Percentiles rank a stretch among this genome's conserved stretches.
Conservation (phyloP, 2,113 vertebrate genomes). For the Trematocara marginatum region DNA sequence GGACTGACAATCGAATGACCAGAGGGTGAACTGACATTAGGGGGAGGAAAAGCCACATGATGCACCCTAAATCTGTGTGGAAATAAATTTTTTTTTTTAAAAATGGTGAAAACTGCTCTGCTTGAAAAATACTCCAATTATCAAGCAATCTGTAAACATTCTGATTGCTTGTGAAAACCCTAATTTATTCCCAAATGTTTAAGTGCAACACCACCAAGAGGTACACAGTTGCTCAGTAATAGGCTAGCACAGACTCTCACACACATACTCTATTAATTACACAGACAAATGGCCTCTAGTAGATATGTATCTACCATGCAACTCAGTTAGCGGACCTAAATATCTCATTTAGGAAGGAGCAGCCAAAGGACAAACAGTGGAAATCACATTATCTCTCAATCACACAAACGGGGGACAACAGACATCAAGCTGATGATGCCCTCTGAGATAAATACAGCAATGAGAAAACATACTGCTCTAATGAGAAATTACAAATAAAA, state of each 20-base stretch:
- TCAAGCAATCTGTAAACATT: not conserved
- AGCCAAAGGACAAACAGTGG: slow-evolving; percentile 47
- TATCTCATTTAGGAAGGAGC: slow-evolving; percentile 46
- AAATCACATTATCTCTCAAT: slow-evolving; percentile 63
- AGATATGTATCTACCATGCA: slow-evolving; percentile 48
- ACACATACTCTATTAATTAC: slow-evolving; percentile 40
- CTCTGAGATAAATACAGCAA: slow-evolving; percentile 24
- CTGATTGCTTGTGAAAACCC: not conserved
- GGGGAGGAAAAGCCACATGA: not conserved
- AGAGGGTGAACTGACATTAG: slow-evolving; percentile 14
- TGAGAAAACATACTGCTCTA: slow-evolving; percentile 5
- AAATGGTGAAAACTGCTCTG: not conserved
- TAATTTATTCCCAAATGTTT: not conserved
- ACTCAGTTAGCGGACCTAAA: slow-evolving; percentile 47
- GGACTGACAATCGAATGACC: slow-evolving; percentile 36
- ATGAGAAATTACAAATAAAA: slow-evolving; percentile 23
- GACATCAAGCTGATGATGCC: slow-evolving; percentile 20
- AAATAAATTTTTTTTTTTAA: too few species aligned
- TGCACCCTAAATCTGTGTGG: not conserved
- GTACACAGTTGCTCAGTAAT: not conserved
- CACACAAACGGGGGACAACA: slow-evolving; percentile 27
- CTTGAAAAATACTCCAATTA: not conserved
- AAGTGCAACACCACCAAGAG: not conserved
- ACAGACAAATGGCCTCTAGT: slow-evolving; percentile 40
- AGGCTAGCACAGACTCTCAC: not conserved